Conservation (phyloP, 2,113 vertebrate genomes). For the Onychorhynchus coronatus region DNA sequence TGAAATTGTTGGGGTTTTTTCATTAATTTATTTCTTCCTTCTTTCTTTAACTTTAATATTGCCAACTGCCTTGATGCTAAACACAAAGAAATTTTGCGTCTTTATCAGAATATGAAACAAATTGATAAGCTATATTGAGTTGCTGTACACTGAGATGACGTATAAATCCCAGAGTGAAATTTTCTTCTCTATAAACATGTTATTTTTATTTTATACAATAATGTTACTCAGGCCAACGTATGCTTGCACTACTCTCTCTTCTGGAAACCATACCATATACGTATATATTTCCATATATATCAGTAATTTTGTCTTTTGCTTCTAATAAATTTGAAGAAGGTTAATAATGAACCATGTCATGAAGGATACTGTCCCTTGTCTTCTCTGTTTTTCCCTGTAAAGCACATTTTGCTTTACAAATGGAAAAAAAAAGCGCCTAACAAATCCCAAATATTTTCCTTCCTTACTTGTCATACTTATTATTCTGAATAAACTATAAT, state of each 20-base stretch:
- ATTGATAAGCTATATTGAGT: not conserved
- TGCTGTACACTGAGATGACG: not conserved
- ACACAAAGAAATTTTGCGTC: not conserved
- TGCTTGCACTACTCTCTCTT: not conserved
- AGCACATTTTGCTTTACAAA: not conserved
- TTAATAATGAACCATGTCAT: not conserved
- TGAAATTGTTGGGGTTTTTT: rapidly evolving
- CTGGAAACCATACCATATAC: not conserved
- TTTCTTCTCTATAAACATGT: not conserved
- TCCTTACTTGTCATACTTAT: not conserved
- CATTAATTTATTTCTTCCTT: not conserved
- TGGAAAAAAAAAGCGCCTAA: not conserved
- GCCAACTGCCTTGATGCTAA: not conserved
- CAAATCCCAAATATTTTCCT: not conserved
- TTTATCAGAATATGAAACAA: not conserved
- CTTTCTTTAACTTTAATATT: not conserved
- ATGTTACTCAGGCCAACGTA: not conserved
- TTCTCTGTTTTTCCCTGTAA: not conserved
- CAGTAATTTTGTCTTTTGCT: not conserved
- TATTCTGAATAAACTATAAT: not conserved
- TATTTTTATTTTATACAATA: not conserved
- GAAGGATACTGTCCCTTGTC: not conserved
- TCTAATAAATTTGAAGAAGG: not conserved
- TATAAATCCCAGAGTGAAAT: not conserved
- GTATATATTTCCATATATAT: too few relatives aligned